Conservation (phyloP, 2,888 invertebrate species). For the Stegophylla sp. region DNA sequence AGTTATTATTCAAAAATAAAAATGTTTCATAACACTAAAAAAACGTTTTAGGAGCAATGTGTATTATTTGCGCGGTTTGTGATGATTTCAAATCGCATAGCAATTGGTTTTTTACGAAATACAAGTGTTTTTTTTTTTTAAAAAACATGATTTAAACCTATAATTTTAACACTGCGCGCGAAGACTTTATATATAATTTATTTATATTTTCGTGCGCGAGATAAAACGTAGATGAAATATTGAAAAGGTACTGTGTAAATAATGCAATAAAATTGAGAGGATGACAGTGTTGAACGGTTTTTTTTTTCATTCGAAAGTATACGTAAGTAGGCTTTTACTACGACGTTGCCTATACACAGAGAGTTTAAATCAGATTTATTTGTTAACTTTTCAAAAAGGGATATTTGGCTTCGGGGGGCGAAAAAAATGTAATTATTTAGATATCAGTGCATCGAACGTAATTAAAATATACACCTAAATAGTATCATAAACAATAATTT, state of each 20-base stretch:
- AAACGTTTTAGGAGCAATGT: too few relatives aligned
- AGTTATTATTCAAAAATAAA: too few relatives aligned
- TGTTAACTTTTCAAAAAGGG: neutral
- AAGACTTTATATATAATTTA: slow-evolving; percentile 17
- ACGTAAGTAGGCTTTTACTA: neutral
- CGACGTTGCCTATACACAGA: too few relatives aligned
- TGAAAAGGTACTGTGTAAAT: slow-evolving; percentile 39
- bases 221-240: slow-evolving; percentile 19
- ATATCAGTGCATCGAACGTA: neutral
- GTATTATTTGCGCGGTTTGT: too few relatives aligned
- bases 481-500: too few relatives aligned
- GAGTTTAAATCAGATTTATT: too few relatives aligned
- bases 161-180: neutral
- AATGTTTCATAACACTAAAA: too few relatives aligned
- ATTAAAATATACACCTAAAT: too few relatives aligned
- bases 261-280: slow-evolving; percentile 23
- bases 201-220: neutral
- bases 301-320: neutral
- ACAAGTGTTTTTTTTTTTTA: slow-evolving; percentile 11
- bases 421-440: neutral
- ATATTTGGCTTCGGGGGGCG: neutral
- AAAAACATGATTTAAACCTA: neutral
- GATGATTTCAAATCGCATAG: too few relatives aligned
- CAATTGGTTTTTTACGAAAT: neutral
- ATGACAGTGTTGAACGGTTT: neutral